Base-by-base conservation (phyloP, 2,888 invertebrate species). In the Alloscopus bannaensis region DNA sequence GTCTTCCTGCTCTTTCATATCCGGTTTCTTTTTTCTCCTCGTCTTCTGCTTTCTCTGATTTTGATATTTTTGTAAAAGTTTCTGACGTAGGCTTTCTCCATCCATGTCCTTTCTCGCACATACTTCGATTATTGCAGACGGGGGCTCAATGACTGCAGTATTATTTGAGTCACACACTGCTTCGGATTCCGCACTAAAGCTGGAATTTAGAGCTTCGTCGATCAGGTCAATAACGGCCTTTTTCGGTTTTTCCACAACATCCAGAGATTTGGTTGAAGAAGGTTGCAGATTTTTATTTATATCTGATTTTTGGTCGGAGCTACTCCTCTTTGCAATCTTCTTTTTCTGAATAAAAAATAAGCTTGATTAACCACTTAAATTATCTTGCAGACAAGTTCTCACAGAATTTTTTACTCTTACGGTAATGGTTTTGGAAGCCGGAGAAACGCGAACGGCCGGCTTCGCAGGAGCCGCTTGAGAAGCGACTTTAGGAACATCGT, bases 11-110 rank as follows among this genome's bases (percentile, higher is more conserved):
- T 62, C 42, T 18, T 31, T 62, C 2, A 52, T 6, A 18, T 57
- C 36, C 18, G 64, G 16, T 1, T 55, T 24, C 1, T 40, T 20
- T 13, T 60, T 68, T 24, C 60, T 75, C 36, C 57, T 73, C 13
- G 24, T 28, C n/a, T 57, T 66, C 36, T 45, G 45, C 40, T 57
- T 55, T 13, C 42, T 42, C 4, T 66, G 20, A 3, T 68, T 57
- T 40, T 68, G 69, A 42, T 69, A 82, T 31, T 82, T 77, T 52
- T 52, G 26, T 36, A 80, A 29, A 16, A 82, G 36, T 42, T 82
- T 82, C 1, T 16, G 20, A 11, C 82, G 57, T 20, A 79, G 59
- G 28, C 42, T 50, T 65, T 80, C 69, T 8, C 64, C 68, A 1
- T 59, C 73, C 16, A 42, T 47, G 26, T 59, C 50, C 42, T 62